Conservation (phyloP, 2,888 invertebrate species). For the Erpobdella octoculata region DNA sequence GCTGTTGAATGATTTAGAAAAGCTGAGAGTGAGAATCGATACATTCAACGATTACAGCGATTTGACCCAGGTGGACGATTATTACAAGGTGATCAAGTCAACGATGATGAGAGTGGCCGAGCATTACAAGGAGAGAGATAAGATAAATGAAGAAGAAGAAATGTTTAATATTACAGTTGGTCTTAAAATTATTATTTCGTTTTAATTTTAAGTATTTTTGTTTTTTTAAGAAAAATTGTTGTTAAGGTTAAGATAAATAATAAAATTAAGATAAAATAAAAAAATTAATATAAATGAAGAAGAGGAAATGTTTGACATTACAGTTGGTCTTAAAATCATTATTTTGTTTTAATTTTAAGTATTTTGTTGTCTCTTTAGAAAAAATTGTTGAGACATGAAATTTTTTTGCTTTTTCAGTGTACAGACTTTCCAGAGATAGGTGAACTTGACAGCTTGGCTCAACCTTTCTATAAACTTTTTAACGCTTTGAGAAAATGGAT, state of each 20-base stretch:
- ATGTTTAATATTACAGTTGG: constrained; percentile 16
- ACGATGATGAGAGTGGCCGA: constrained; percentile 19
- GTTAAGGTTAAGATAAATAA: too few relatives aligned
- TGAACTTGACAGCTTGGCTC: constrained; percentile 63
- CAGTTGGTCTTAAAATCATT: not conserved
- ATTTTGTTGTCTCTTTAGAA: not conserved
- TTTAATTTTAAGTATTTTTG: not conserved
- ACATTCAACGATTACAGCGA: constrained; percentile 77
- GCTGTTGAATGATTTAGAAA: constrained; percentile 65
- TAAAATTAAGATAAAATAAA: too few relatives aligned
- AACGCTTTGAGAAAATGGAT: constrained; percentile 65
- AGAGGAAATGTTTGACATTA: constrained; percentile 19
- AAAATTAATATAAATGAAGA: constrained; percentile 24
- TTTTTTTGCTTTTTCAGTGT: constrained; percentile 54
- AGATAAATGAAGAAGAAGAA: constrained; percentile 24
- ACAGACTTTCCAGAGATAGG: constrained; percentile 70
- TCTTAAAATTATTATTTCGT: not conserved
- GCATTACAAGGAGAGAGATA: constrained; percentile 22
- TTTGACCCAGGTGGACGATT: constrained; percentile 67
- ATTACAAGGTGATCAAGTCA: constrained; percentile 56
- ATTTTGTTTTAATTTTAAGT: not conserved
- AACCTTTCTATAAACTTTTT: constrained; percentile 57
- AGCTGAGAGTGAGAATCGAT: constrained; percentile 67
- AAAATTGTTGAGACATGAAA: too few relatives aligned
- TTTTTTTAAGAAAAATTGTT: not conserved